Evolutionary conservation across 2,888 invertebrate species (phyloP).

Genomic region (Portevinia maculata): DNA sequence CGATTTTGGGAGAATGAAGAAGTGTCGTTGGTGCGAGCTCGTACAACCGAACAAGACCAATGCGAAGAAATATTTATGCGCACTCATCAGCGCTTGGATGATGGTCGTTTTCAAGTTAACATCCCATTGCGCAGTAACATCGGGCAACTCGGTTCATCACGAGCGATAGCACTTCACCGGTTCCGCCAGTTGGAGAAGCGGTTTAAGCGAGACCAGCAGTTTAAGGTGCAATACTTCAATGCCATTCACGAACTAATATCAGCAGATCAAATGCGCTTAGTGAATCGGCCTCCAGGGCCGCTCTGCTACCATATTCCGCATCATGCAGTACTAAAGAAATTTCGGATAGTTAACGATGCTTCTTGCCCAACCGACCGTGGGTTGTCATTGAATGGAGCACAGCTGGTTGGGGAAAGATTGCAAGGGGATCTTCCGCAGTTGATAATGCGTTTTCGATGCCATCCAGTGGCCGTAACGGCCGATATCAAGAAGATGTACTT

Average conservation of each 20-base stretch:
- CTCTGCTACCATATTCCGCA: constrained; percentile 24
- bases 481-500: constrained; percentile 20
- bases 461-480: constrained; percentile 17
- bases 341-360: constrained; percentile 28
- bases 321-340: constrained; percentile 25
- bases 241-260: no score
- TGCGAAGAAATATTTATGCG: no score
- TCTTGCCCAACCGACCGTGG: constrained; percentile 19
- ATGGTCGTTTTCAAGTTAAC: not conserved
- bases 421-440: constrained; percentile 20
- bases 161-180: no score
- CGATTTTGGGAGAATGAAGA: no score
- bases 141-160: not conserved
- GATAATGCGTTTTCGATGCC: constrained; percentile 18
- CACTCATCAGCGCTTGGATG: not conserved
- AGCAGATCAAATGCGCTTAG: no score
- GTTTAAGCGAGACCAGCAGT: not conserved
- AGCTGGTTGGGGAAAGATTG: constrained; percentile 11
- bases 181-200: not conserved
- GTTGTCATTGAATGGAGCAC: constrained; percentile 22
- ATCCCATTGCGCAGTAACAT: constrained; percentile 6
- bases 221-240: no score
- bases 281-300: no score
- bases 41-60: not conserved
- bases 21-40: not conserved